Evolutionary conservation across 2,113 vertebrate species (phyloP).

Genomic region (Speoplatyrhinus poulsoni): DNA sequence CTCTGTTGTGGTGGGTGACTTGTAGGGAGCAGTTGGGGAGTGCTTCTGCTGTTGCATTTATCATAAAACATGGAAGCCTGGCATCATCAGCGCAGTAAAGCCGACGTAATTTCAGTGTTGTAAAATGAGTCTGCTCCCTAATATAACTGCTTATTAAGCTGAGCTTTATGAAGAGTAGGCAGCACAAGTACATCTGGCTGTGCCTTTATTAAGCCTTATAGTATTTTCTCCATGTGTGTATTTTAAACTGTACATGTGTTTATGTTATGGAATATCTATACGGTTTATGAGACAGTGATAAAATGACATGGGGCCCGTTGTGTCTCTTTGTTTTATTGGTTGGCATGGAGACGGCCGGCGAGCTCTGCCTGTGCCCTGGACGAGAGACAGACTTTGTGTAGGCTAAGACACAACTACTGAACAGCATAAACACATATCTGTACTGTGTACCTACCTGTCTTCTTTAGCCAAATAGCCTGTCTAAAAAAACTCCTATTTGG

Average conservation of each 20-base stretch:
- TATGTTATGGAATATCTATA: slow-evolving; percentile 31
- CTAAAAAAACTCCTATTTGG: slow-evolving; percentile 32
- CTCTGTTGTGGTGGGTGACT: slow-evolving; percentile 59
- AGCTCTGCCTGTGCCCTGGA: slow-evolving; percentile 12
- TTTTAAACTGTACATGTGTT: slow-evolving; percentile 9
- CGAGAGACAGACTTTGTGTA: slow-evolving; percentile 18
- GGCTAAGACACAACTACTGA: slow-evolving; percentile 12
- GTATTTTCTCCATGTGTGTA: slow-evolving; percentile 1
- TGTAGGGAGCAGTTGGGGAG: slow-evolving; percentile 34
- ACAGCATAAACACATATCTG: slow-evolving; percentile 28
- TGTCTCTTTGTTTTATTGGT: slow-evolving; percentile 17
- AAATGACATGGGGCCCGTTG: slow-evolving; percentile 9
- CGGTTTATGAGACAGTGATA: not conserved
- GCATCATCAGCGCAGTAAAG: slow-evolving; percentile 34
- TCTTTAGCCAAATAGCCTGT: slow-evolving; percentile 21
- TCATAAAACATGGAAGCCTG: slow-evolving; percentile 25
- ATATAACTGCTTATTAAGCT: slow-evolving; percentile 12
- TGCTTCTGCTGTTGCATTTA: slow-evolving; percentile 23
- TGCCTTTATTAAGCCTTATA: not conserved
- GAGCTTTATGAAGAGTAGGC: slow-evolving; percentile 6
- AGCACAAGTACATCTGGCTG: not conserved
- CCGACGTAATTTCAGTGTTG: slow-evolving; percentile 25
- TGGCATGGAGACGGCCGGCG: slow-evolving; percentile 15
- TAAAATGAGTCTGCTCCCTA: slow-evolving; percentile 27
- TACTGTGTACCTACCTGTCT: slow-evolving; percentile 13